Conservation (phyloP, 2,797 vertebrate species). For the Melanotaenia trifasciata region DNA sequence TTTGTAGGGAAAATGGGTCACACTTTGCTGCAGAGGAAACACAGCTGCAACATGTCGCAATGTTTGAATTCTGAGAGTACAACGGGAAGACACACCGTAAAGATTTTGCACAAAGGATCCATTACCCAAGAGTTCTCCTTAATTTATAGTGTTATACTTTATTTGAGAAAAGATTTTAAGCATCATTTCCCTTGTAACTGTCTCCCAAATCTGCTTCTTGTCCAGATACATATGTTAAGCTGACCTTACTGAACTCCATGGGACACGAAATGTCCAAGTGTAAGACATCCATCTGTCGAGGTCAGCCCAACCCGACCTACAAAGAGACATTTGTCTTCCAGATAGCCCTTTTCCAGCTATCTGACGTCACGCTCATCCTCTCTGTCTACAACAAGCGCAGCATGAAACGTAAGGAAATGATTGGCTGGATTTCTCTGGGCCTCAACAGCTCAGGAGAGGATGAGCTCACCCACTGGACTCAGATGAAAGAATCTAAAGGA, state of each 20-base stretch:
- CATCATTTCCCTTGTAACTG: conserved; percentile 20
- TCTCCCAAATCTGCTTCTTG: conserved; percentile 56
- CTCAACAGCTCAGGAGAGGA: conserved; percentile 98
- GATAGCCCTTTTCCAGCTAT: conserved; percentile 97
- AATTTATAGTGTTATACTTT: background rate
- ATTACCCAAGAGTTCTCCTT: background rate
- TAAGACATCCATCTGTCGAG: conserved; percentile 95
- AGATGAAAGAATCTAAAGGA: conserved; percentile 98
- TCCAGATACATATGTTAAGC: conserved; percentile 95
- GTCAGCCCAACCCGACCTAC: conserved; percentile 96
- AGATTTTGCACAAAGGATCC: conserved; percentile 66
- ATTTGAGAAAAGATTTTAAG: background rate
- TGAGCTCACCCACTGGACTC: conserved; percentile 95
- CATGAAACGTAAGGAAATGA: conserved; percentile 98
- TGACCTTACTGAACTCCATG: conserved; percentile 98
- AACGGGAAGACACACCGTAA: conserved; percentile 11
- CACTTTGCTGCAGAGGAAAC: conserved; percentile 36
- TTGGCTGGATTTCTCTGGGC: conserved; percentile 97
- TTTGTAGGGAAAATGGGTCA: conserved; percentile 36
- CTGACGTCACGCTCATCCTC: conserved; percentile 96
- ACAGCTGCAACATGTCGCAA: conserved; percentile 34
- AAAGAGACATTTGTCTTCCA: conserved; percentile 98
- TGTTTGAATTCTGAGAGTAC: conserved; percentile 14
- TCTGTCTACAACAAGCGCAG: conserved; percentile 98
- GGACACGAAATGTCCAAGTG: conserved; percentile 99